Conservation (phyloP, 2,113 vertebrate genomes). For the Strix aluco region DNA sequence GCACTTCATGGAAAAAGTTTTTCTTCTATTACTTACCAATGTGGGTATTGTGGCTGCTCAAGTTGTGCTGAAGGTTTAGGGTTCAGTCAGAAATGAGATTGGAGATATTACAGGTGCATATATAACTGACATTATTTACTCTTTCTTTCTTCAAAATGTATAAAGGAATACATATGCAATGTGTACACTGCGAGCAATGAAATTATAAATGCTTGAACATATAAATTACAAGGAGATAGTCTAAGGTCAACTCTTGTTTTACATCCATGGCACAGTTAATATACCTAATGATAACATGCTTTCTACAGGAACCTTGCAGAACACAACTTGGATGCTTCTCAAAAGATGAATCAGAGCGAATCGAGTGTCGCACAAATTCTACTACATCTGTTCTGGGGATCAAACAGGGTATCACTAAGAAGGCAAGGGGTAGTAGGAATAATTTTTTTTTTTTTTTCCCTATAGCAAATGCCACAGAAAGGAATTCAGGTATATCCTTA, state of each 20-base stretch:
- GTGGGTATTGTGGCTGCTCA: background rate
- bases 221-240: background rate
- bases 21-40: background rate
- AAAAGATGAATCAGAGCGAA: background rate
- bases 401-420: background rate
- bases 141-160: background rate
- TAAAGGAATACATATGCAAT: background rate
- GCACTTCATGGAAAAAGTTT: background rate
- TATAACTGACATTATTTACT: background rate
- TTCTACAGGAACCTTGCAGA: background rate
- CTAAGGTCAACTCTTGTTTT: background rate
- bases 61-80: background rate
- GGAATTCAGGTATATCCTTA: background rate
- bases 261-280: background rate
- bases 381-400: background rate
- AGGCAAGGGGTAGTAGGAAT: background rate
- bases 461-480: background rate
- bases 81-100: background rate
- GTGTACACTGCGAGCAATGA: background rate
- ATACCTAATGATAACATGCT: background rate
- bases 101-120: background rate
- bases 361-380: background rate
- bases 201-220: background rate
- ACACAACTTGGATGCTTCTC: background rate
- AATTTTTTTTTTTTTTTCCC: rapidly evolving